Evolutionary conservation across 2,888 invertebrate genomes (phyloP).

Genomic region (Parapristionchus giblindavisi): DNA sequence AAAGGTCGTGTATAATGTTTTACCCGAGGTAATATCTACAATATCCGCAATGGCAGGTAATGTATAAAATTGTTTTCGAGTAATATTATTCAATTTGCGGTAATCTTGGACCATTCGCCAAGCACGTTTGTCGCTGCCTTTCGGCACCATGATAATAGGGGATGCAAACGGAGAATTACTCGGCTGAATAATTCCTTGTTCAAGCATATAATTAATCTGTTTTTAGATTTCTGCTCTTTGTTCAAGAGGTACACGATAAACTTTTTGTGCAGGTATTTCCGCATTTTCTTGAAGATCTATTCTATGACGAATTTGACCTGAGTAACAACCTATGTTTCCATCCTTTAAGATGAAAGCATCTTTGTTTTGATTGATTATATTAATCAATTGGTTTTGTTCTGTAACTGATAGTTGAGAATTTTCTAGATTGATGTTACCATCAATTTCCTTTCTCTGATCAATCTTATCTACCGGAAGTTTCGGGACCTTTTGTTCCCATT

Average conservation of each 20-base stretch:
- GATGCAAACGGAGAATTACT: not conserved
- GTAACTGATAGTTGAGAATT: too few relatives aligned
- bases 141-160: not conserved
- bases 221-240: conserved; percentile 8
- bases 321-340: conserved; percentile 11
- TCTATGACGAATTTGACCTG: conserved; percentile 10
- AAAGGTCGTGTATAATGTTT: too few relatives aligned
- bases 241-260: not conserved
- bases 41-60: conserved; percentile 19
- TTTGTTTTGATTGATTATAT: not conserved
- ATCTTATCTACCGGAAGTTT: too few relatives aligned
- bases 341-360: too few relatives aligned
- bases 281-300: not conserved
- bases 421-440: too few relatives aligned
- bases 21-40: not conserved
- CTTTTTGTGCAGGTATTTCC: not conserved
- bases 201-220: not conserved
- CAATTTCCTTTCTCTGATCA: too few relatives aligned
- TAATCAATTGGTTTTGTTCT: too few relatives aligned
- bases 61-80: not conserved
- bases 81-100: not conserved
- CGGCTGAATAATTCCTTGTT: not conserved
- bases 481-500: too few relatives aligned
- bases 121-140: not conserved
- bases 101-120: conserved; percentile 1